phyloP scores from a whole-genome alignment of 2,888 invertebrate species.

The Altica lythri region DNA sequence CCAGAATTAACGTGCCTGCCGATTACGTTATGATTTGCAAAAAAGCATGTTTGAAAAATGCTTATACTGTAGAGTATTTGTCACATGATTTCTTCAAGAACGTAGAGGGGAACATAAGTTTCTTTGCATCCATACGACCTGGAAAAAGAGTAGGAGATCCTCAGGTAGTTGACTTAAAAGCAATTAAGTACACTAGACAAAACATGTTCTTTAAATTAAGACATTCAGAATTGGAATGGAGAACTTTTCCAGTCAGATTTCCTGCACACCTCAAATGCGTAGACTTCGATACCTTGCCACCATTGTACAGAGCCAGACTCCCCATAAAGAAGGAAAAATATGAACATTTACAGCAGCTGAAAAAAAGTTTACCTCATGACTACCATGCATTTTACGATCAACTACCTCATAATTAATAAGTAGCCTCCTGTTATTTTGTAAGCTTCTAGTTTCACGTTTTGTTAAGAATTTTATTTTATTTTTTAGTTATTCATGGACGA shows the following conservation, averaged over 20 bases:
- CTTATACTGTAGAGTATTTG: slow-evolving; percentile 24
- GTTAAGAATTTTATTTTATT: neutral
- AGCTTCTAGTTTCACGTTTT: neutral
- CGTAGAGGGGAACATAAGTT: slow-evolving; percentile 23
- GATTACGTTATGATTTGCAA: slow-evolving; percentile 20
- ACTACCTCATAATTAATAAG: slow-evolving; percentile 7
- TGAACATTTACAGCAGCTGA: slow-evolving; percentile 28
- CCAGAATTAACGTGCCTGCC: slow-evolving; percentile 25
- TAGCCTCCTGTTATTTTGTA: neutral
- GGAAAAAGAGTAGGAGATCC: slow-evolving; percentile 28
- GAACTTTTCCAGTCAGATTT: slow-evolving; percentile 22
- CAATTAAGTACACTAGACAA: slow-evolving; percentile 23
- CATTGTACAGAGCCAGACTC: slow-evolving; percentile 31
- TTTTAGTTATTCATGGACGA: neutral
- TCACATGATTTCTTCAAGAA: slow-evolving; percentile 25
- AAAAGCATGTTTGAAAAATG: slow-evolving; percentile 22
- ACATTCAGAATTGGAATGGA: slow-evolving; percentile 30
- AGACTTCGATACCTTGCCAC: slow-evolving; percentile 30
- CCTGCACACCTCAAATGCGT: slow-evolving; percentile 26
- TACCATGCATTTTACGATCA: slow-evolving; percentile 30
- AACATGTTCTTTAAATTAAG: slow-evolving; percentile 24
- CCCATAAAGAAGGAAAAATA: slow-evolving; percentile 32
- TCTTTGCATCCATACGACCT: slow-evolving; percentile 25
- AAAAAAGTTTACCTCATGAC: slow-evolving; percentile 27
- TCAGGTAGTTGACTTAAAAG: slow-evolving; percentile 27